Evolutionary conservation across 2,113 vertebrate genomes (phyloP), one percentile per base, ranked within the genome.

Genomic region (Corynorhinus townsendii): DNA sequence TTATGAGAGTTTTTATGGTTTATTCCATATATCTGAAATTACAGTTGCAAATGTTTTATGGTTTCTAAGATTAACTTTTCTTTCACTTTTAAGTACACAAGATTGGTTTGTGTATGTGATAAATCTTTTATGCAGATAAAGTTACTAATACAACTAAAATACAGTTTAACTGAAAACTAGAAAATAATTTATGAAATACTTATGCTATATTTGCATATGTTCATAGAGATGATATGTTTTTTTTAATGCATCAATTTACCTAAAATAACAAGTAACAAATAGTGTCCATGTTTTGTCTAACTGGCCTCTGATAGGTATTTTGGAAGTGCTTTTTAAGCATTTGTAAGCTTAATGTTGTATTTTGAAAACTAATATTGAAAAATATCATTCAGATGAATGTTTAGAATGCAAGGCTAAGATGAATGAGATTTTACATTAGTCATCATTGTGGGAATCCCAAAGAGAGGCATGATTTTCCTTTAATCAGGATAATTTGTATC

Each of bases 331-430:
- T 96, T 96, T 83, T n/a, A 95, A 92, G 7, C 71, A 82, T 86
- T 97, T 81, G 84, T 84, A 72, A 26, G 71, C 59, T 93, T 95
- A 89, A 73, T 96, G 84, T 64, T 69, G 64, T 71, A 28, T 96
- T 93, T 96, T 97, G 52, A 91, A 97, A 96, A 96, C 73, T 79
- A 4, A 75, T 89, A 94, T 59, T 97, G 86, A 96, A 89, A 91
- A 96, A 90, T 64, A 90, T 45, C 28, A 71, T 90, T 90, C 47
- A 47, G 28, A 43, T 86, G 56, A 93, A 82, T 82, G 5, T 64
- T 92, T 83, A 75, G 40, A 69, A 45, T 80, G 81, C 45, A 30
- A 66, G 17, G 15, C 83, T 95, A 81, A 82, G 40, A 73, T 73
- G 40, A 85, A 52, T 83, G 69, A 81, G 15, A 2, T 85, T 93